Base-by-base conservation (phyloP, 2,113 vertebrate species). In the Poecile atricapillus region DNA sequence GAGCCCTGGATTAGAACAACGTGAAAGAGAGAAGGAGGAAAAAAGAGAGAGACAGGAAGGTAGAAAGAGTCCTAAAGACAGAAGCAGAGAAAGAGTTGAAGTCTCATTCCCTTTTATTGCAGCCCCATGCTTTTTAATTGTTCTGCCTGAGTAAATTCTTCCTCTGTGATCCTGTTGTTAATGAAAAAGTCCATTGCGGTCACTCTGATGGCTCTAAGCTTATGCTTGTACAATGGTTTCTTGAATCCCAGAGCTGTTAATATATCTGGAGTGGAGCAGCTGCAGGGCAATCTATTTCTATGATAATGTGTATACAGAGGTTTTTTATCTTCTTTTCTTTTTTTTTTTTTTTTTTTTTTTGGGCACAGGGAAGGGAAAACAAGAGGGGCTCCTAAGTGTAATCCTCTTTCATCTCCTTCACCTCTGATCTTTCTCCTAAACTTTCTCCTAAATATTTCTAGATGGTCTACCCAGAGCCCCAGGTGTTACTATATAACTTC, bases 201-300 rank as follows among this genome's bases (percentile, higher is more conserved):
- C 97, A 94, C 87, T 93, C 75, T 91, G 83, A 75, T 93, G 87
- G 87, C 71, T 88, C 86, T 91, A 89, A 94, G 95, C 69, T 96
- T 95, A 95, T 95, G 92, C 87, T 94, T 96, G 87, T 90, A 96
- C 94, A 91, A 90, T 64, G 46, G 77, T 67, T 94, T 96, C 92
- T 83, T 93, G 95, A 95, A 96, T 97, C 83, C 89, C 91, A 94
- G 76, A 87, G 91, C 91, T 92, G 93, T 89, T 96, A 92, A 97
- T 96, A 90, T 94, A 96, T 87, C 78, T 95, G 86, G 88, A 96
- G 87, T 83, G 73, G 91, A 94, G 93, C 92, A 95, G 93, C 94
- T 96, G 92, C 94, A 93, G 90, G 94, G 77, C 83, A 93, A 87
- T 91, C 92, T 95, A 96, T 95, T 95, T 97, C 94, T 92, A 93